Evolutionary conservation across 2,113 vertebrate genomes (phyloP).

Genomic region (Crotalus viridis): DNA sequence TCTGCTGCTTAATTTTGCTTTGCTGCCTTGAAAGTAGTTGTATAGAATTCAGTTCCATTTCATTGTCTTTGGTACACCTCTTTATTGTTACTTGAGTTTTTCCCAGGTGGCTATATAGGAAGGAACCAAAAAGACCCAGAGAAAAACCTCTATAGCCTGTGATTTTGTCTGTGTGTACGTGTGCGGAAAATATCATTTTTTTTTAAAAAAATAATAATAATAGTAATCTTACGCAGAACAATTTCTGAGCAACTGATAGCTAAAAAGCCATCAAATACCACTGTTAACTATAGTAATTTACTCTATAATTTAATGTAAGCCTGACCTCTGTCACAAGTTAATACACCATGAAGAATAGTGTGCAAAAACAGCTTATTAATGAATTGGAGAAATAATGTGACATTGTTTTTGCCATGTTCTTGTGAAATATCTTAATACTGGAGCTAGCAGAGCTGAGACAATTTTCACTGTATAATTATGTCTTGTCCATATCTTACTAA

Average conservation of each 20-base stretch:
- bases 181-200: slow-evolving; percentile 23
- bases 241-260: slow-evolving; percentile 57
- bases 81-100: slow-evolving; percentile 1
- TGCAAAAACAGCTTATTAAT: slow-evolving; percentile 81
- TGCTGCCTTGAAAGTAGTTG: neutral
- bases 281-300: slow-evolving; percentile 77
- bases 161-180: neutral
- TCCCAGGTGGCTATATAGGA: neutral
- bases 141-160: neutral
- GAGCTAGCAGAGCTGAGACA: slow-evolving; percentile 68
- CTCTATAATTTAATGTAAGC: slow-evolving; percentile 85
- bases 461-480: slow-evolving; percentile 69
- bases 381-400: slow-evolving; percentile 77
- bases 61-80: neutral
- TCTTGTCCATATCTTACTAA: slow-evolving; percentile 64
- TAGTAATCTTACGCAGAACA: slow-evolving; percentile 44
- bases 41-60: neutral
- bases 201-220: slow-evolving; percentile 6
- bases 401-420: slow-evolving; percentile 79
- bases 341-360: slow-evolving; percentile 81
- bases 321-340: slow-evolving; percentile 85
- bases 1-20: neutral
- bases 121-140: slow-evolving; percentile 3
- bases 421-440: slow-evolving; percentile 80
- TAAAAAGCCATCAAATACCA: slow-evolving; percentile 79